Conservation (phyloP, 2,797 vertebrate species). For the Rachycentron canadum region DNA sequence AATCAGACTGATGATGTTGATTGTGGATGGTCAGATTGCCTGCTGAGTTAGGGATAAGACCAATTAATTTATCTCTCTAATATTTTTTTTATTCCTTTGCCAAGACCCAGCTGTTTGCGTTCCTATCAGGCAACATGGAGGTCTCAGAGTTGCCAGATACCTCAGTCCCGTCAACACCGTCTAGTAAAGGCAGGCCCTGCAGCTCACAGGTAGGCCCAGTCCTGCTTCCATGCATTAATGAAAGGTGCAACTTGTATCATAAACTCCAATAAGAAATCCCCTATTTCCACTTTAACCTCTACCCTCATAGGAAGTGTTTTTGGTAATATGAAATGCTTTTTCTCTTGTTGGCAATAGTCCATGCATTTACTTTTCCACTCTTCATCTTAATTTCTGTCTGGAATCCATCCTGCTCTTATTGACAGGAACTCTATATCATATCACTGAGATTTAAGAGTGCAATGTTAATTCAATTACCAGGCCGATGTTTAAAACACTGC, state of each 20-base stretch:
- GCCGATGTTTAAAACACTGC: conserved; percentile 75
- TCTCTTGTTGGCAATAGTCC: conserved; percentile 49
- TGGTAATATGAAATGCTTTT: conserved; percentile 48
- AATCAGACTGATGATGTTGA: conserved; percentile 42
- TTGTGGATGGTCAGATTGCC: conserved; percentile 40
- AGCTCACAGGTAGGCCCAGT: conserved; percentile 75
- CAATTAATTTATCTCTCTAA: conserved; percentile 37
- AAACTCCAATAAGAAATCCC: conserved; percentile 23
- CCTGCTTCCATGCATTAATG: conserved; percentile 29
- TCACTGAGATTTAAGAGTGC: conserved; percentile 72
- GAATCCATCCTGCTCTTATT: conserved; percentile 70
- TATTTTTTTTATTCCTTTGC: conserved; percentile 49
- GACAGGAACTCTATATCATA: conserved; percentile 78
- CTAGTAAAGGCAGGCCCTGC: conserved; percentile 65
- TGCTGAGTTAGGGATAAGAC: conserved; percentile 32
- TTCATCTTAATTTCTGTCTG: conserved; percentile 59
- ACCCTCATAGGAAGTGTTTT: conserved; percentile 22
- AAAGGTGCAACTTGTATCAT: conserved; percentile 31
- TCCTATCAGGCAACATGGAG: conserved; percentile 83
- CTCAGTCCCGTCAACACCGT: conserved; percentile 76
- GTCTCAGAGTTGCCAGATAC: conserved; percentile 53
- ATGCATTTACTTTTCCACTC: conserved; percentile 45
- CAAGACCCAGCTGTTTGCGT: conserved; percentile 90
- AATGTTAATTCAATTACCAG: conserved; percentile 78
- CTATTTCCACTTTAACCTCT: conserved; percentile 42